phyloP scores from a whole-genome alignment of 2,113 vertebrate species.

The Platycercus adscitus region DNA sequence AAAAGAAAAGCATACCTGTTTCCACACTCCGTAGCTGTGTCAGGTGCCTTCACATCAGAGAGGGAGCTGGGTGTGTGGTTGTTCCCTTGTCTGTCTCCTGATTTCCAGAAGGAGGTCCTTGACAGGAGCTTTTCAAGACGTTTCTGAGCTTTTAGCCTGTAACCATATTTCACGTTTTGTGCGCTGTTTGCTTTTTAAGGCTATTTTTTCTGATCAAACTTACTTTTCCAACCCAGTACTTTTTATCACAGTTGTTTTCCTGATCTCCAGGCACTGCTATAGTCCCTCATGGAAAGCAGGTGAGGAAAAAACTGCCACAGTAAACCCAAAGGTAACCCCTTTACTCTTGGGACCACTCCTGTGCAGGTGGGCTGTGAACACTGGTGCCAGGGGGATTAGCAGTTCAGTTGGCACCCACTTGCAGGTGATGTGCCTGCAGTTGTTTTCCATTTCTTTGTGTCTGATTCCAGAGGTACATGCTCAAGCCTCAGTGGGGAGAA shows the following conservation, averaged over 20 bases:
- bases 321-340: neutral
- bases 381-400: neutral
- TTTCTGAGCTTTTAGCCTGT: neutral
- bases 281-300: neutral
- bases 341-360: neutral
- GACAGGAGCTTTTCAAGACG: neutral
- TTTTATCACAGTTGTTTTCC: neutral
- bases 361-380: neutral
- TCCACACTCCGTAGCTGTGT: fast-evolving
- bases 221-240: neutral
- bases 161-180: neutral
- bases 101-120: neutral
- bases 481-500: neutral
- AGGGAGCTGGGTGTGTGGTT: neutral
- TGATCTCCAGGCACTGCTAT: neutral
- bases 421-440: neutral
- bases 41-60: neutral
- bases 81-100: neutral
- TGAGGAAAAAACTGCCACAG: neutral
- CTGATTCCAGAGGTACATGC: neutral
- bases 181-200: neutral
- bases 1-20: neutral
- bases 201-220: neutral
- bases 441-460: neutral
- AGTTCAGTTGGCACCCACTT: neutral